A percentile compares a stretch with the other conserved stretches of the same genome.
These are phyloP conservation scores for Drosophila burlai DNA, from an alignment of 1,140 invertebrate genomes.

Conservation along the genomic window DNA sequence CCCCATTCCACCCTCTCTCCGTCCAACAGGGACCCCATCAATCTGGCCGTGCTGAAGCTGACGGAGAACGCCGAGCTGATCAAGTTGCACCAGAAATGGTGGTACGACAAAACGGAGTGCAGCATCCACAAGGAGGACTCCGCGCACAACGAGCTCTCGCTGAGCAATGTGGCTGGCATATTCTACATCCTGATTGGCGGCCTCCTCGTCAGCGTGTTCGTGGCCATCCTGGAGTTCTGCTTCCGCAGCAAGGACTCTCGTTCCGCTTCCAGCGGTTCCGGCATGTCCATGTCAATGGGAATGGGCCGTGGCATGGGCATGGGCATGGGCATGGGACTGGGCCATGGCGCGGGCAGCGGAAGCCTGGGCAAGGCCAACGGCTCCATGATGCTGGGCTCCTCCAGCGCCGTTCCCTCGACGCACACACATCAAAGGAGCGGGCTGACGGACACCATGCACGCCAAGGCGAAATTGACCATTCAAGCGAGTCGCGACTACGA, in stretches of 20 bases:
- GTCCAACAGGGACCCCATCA: constrained; percentile 92
- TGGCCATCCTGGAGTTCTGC: constrained; percentile 96
- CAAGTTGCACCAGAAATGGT: constrained; percentile 97
- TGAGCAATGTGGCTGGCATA: constrained; percentile 99
- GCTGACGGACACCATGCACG: constrained; percentile 94
- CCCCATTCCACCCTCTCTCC: not conserved
- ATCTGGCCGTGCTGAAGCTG: constrained; percentile 95
- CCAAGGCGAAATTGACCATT: constrained; percentile 93
- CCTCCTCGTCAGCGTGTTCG: constrained; percentile 94
- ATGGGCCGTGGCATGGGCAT: constrained; percentile 38
- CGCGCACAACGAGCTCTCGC: constrained; percentile 94
- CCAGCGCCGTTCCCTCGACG: constrained; percentile 78
- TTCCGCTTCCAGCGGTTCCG: constrained; percentile 48
- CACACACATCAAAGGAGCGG: constrained; percentile 90
- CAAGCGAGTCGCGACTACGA: constrained; percentile 90
- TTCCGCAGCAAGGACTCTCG: constrained; percentile 90
- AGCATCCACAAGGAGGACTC: constrained; percentile 89
- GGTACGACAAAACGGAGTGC: constrained; percentile 94
- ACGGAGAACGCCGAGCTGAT: constrained; percentile 97
- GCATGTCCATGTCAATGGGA: constrained; percentile 85
- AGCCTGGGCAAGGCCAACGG: constrained; percentile 86
- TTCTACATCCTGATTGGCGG: constrained; percentile 99
- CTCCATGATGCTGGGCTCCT: constrained; percentile 67
- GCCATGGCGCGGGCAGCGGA: constrained; percentile 84
- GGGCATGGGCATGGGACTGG: constrained; percentile 41